Evolutionary conservation across 1,140 invertebrate species (phyloP).

Genomic region (Holotrichia oblita): DNA sequence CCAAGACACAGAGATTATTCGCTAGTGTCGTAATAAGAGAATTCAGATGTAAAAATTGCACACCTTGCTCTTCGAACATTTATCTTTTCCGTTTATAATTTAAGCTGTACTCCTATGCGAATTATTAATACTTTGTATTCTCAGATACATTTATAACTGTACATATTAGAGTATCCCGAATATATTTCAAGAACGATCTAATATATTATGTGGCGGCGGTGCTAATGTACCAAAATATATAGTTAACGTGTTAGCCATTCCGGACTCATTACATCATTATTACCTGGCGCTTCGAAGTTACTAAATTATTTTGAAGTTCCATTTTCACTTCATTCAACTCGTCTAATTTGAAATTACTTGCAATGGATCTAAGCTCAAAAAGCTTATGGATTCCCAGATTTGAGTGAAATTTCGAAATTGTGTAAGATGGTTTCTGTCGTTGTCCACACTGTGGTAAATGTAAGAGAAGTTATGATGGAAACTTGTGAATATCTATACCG

Average conservation of each 20-base stretch:
- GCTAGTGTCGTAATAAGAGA: too few species aligned
- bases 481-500: too few species aligned
- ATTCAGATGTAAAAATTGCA: background rate
- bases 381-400: too few species aligned
- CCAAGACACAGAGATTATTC: too few species aligned
- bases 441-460: too few species aligned
- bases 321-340: too few species aligned
- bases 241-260: background rate
- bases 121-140: slow-evolving; percentile 13
- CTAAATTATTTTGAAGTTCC: background rate
- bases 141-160: slow-evolving; percentile 25
- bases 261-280: background rate
- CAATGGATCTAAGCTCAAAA: too few species aligned
- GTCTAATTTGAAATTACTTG: too few species aligned
- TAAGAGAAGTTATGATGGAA: too few species aligned
- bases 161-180: background rate
- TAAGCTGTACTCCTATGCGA: background rate
- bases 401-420: too few species aligned
- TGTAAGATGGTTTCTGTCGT: too few species aligned
- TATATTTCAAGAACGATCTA: background rate
- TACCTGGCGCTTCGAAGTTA: background rate
- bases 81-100: background rate
- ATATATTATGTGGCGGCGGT: background rate
- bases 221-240: background rate
- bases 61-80: background rate